Base-by-base conservation (phyloP, 2,888 invertebrate species). In the Allolobophora icterica region DNA sequence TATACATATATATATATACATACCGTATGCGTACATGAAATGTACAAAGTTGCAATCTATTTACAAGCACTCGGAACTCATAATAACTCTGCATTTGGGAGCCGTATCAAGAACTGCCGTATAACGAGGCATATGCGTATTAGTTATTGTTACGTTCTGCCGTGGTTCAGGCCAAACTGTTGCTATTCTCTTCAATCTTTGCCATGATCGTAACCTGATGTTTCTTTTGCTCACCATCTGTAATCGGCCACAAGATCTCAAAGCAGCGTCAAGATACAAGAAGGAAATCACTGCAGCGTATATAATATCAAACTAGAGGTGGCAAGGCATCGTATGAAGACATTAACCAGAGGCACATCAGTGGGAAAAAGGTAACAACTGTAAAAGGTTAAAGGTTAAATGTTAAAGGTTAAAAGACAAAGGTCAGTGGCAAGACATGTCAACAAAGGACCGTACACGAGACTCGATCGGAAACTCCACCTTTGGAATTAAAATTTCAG, bases 261-360 rank as follows among this genome's bases (percentile, higher is more conserved):
- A 52, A 52, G 52, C 52, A 21, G 52, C 21, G 24, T 17, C 6
- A 52, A 71, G 71, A 11, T 71, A 71, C 71, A 71, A 71, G 71
- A 71, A 71, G 1, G 52, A 71, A 30, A n/a, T 71, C 13, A 30
- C 11, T 8, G 71, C 2, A 71, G 11, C 13, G 11, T 71, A 71
- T 71, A 71, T 17, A 71, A n/a, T 71, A 71, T 71, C 71, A 71
- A 71, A 71, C 71, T 71, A 71, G n/a, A 71, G 71, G 71, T 71
- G 71, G 71, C 71, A 71, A 71, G 71, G 71, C 71, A 71, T 71
- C 17, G n/a, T 71, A 30, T 13, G 71, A n/a, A 71, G 71, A 6
- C n/a, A n/a, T 71, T 13, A n/a, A 71, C 71, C n/a, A n/a, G 71
- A 71, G 71, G 71, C 71, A 71, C 71, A 71, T 71, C n/a, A 71